Evolutionary conservation across 2,888 invertebrate species (phyloP).

Genomic region (Acanthopleura granulata): DNA sequence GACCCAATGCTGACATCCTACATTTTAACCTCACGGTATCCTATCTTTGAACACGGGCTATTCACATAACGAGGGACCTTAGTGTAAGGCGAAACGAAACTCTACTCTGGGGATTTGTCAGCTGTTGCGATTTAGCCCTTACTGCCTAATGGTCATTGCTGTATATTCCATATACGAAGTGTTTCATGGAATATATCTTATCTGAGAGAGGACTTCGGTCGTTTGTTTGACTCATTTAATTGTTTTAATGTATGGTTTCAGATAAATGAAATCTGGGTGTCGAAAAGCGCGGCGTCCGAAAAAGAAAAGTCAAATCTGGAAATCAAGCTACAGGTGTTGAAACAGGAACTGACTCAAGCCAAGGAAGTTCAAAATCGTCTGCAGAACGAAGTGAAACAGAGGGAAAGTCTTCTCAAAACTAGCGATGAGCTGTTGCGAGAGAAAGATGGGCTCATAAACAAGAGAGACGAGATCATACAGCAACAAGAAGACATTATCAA

Average conservation of each 20-base stretch:
- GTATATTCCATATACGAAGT: too few species aligned
- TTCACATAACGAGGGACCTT: too few species aligned
- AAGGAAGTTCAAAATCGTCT: slow-evolving; percentile 47
- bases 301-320: slow-evolving; percentile 45
- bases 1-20: too few species aligned
- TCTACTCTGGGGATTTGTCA: too few species aligned
- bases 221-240: too few species aligned
- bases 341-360: slow-evolving; percentile 38
- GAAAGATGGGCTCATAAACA: slow-evolving; percentile 52
- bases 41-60: too few species aligned
- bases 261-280: slow-evolving; percentile 57
- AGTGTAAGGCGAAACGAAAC: too few species aligned
- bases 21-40: too few species aligned
- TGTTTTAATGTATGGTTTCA: slow-evolving; percentile 23
- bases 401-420: slow-evolving; percentile 42
- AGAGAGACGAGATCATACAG: slow-evolving; percentile 50
- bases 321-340: slow-evolving; percentile 36
- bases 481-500: slow-evolving; percentile 37
- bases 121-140: too few species aligned
- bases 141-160: too few species aligned
- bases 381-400: slow-evolving; percentile 46
- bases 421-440: slow-evolving; percentile 41
- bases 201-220: too few species aligned
- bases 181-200: too few species aligned
- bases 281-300: slow-evolving; percentile 53